These are phyloP conservation scores for Atherinosoma microstoma DNA, from an alignment of 2,797 vertebrate species.

Conservation along the genomic window DNA sequence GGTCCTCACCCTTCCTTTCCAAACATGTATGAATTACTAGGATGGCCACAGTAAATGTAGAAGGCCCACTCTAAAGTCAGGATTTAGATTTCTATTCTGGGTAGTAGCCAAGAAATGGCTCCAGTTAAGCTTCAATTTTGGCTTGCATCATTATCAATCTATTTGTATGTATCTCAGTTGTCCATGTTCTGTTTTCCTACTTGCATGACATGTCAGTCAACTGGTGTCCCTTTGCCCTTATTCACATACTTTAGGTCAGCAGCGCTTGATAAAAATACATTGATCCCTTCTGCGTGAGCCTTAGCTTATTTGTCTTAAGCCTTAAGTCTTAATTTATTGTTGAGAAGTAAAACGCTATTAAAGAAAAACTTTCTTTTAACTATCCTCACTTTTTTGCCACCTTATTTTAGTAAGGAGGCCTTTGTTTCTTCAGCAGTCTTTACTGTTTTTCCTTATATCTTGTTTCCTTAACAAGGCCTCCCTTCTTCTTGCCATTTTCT, in stretches of 20 bases:
- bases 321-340: not conserved
- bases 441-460: not conserved
- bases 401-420: not conserved
- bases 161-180: not conserved
- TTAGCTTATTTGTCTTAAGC: not conserved
- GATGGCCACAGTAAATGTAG: no score
- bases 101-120: not conserved
- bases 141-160: not conserved
- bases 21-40: no score
- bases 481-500: not conserved
- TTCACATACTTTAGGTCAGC: conserved; percentile 36
- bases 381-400: not conserved
- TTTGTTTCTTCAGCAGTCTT: conserved; percentile 4
- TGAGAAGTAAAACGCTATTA: not conserved
- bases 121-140: not conserved
- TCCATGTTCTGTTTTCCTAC: not conserved
- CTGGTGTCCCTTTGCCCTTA: conserved; percentile 33
- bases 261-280: conserved; percentile 27
- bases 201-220: conserved; percentile 20
- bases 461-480: not conserved
- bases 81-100: no score
- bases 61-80: no score
- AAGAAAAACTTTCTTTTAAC: not conserved
- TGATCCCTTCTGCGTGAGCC: conserved; percentile 19
- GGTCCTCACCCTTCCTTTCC: no score